Percentiles rank a stretch among this genome's conserved stretches.
These are phyloP conservation scores for Morelia viridis DNA, from an alignment of 2,797 vertebrate species.

Conservation along the genomic window DNA sequence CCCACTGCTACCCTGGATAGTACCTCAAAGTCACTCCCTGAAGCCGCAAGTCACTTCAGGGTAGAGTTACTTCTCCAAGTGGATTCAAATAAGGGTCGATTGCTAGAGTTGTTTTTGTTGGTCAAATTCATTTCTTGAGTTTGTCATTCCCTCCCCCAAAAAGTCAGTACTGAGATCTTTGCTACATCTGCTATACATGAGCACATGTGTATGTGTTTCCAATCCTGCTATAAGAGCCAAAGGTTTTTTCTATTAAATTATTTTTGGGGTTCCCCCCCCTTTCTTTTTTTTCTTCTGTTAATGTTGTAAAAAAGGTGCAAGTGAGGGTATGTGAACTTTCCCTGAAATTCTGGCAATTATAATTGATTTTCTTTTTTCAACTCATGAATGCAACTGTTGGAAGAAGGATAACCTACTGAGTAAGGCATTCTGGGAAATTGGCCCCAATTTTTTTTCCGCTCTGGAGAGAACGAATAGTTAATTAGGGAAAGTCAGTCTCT, in stretches of 20 bases:
- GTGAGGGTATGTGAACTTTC: not conserved
- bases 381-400: not conserved
- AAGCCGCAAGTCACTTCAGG: not conserved
- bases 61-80: not conserved
- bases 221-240: not conserved
- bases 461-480: not conserved
- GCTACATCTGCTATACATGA: not conserved
- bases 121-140: not conserved
- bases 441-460: not conserved
- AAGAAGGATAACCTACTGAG: not conserved
- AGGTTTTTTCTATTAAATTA: not conserved
- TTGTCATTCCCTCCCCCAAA: not conserved
- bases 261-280: not conserved
- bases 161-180: not conserved
- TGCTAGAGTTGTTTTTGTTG: not conserved
- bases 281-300: not conserved
- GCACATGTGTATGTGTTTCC: not conserved
- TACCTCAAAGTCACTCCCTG: not conserved
- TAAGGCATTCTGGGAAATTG: not conserved
- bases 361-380: slow-evolving; percentile 4
- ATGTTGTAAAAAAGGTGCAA: not conserved
- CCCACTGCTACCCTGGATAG: not conserved
- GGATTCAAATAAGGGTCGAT: not conserved
- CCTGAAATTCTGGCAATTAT: not conserved
- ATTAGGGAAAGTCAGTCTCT: not conserved